Evolutionary conservation across 2,888 invertebrate genomes (phyloP).

Genomic region (Lithophane semibrunnea): DNA sequence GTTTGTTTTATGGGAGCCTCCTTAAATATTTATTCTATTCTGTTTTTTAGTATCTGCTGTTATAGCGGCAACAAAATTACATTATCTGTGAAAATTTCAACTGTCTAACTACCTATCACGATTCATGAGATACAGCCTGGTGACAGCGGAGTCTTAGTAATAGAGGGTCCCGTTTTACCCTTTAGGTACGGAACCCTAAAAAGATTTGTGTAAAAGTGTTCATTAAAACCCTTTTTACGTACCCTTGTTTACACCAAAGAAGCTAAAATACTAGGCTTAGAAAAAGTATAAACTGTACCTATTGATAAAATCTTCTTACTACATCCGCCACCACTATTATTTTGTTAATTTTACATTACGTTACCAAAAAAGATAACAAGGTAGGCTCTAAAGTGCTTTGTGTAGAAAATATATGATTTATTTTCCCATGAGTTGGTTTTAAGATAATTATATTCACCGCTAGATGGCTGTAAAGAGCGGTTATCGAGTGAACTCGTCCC

Average conservation of each 20-base stretch:
- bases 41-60: too few species aligned
- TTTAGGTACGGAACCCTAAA: not conserved
- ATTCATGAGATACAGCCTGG: too few species aligned
- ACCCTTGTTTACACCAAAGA: too few species aligned
- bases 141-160: too few species aligned
- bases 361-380: conserved; percentile 28
- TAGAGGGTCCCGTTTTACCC: too few species aligned
- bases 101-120: too few species aligned
- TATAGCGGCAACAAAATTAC: too few species aligned
- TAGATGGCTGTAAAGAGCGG: conserved; percentile 76
- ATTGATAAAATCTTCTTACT: not conserved
- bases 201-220: not conserved
- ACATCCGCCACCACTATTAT: not conserved
- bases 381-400: conserved; percentile 51
- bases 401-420: conserved; percentile 70
- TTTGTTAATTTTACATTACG: conserved; percentile 5
- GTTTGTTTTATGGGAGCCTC: too few species aligned
- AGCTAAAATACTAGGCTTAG: too few species aligned
- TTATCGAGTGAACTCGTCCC: conserved; percentile 80
- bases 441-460: conserved; percentile 80
- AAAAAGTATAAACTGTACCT: not conserved
- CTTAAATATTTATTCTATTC: too few species aligned
- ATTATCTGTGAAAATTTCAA: too few species aligned
- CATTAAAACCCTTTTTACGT: not conserved
- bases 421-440: conserved; percentile 81